Conservation (phyloP, 2,797 vertebrate genomes). For the Scolopax rusticola region DNA sequence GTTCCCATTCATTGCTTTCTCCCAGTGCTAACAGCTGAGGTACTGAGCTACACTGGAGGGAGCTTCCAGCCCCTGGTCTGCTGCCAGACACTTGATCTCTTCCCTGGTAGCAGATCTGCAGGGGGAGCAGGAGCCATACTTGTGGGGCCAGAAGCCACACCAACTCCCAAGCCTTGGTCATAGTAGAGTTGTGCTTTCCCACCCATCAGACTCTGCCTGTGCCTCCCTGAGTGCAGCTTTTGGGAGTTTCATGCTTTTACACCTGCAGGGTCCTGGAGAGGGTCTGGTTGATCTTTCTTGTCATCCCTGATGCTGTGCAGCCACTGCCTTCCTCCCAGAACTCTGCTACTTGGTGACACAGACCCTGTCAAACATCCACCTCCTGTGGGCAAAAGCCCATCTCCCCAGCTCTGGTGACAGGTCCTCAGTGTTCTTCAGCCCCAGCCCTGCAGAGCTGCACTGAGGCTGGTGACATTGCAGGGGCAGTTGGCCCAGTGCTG, state of each 20-base stretch:
- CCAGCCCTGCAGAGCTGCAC: rapidly evolving
- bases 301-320: background rate
- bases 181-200: background rate
- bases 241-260: background rate
- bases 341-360: background rate
- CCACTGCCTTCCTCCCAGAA: background rate
- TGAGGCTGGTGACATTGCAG: background rate
- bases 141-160: background rate
- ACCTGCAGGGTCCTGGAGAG: background rate
- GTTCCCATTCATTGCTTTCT: background rate
- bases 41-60: background rate
- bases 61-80: background rate
- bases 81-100: background rate
- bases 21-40: background rate
- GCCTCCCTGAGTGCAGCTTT: background rate
- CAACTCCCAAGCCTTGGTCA: background rate
- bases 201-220: background rate
- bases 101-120: background rate
- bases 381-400: background rate
- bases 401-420: background rate
- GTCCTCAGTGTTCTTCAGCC: background rate
- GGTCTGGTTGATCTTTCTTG: background rate
- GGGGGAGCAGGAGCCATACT: background rate
- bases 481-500: background rate
- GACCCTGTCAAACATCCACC: background rate